Evolutionary conservation across 2,888 invertebrate genomes (phyloP), one percentile per base, ranked within the genome.

Genomic region (Cephus sareptanus): DNA sequence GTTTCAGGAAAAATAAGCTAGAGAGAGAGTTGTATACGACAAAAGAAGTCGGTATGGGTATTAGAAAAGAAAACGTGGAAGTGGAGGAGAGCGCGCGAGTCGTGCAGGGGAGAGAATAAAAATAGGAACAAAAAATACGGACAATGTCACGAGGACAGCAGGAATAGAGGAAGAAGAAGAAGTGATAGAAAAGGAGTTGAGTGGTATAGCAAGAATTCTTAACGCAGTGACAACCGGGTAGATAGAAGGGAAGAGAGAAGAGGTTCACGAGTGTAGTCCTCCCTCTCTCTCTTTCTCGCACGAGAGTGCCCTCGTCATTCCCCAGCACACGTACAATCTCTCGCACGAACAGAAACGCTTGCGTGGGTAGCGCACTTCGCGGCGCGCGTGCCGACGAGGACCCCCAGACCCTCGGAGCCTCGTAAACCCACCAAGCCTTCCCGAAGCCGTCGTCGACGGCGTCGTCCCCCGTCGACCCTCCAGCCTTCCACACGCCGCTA

Each of bases 311-410:
- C 56, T 56, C 56, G 23, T 56, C 56, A 23, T 23, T 56, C 77
- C 80, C 80, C 79, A 79, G 80, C 79, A 74, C 81, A 75, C 75
- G 74, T 75, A 74, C 81, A 75, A 76, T 82, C 79, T 71, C 76
- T 69, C 77, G 74, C 78, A 81, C 80, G 83, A 82, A 82, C 83
- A 83, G 81, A 80, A 80, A 80, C 82, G 79, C 71, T 79, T 68
- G 79, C 79, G 79, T 85, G 88, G 87, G 85, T 87, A 87, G 87
- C 85, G 85, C 88, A 85, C 86, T 89, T 89, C 85, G 86, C 86
- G 88, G 87, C 88, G 89, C 89, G 90, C 90, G 90, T 89, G 90
- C 90, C 90, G 88, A 88, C 89, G 87, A 86, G 87, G 83, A 84
- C 82, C 79, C 81, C 81, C 80, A 77, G 80, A 79, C 79, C 71